Evolutionary conservation across 1,140 invertebrate species (phyloP), one percentile per base, ranked within the genome.

Genomic region (Lerema accius): DNA sequence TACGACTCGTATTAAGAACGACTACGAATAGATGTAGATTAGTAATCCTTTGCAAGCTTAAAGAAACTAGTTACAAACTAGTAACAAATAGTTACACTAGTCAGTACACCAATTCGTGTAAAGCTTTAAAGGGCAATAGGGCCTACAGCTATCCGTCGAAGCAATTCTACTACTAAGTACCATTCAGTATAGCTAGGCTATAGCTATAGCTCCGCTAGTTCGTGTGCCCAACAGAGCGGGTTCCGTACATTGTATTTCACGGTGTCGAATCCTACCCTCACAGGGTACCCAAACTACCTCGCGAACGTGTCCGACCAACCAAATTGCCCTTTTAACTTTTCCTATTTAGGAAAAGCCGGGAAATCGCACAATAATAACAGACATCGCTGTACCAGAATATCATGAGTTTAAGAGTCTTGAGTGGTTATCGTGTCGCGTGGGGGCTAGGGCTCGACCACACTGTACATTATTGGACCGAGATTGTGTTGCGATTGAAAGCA

Each of bases 241-340:
- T n/a, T 26, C 35, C 60, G 19, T 46, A 55, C 23, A 40, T 51
- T 58, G 51, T 59, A 63, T 59, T 60, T 59, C 42, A 63, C 42
- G 28, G 63, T 56, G 60, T 70, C 60, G 37, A 67, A 56, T 58
- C 65, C 43, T 39, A 35, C 65, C 53, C 59, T 19, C 51, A 10
- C 15, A 62, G 45, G 51, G 55, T 42, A 35, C 48, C 42, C 42
- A 55, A 69, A 55, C 64, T 58, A 67, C 69, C 74, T 50, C 37
- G 35, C 63, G 73, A 65, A 86, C 84, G 84, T 86, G 84, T 80
- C 59, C 48, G 51, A 63, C 53, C 32, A 67, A 63, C 73, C 73
- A 83, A 86, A 86, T 82, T 71, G 76, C 73, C 77, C 74, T 71
- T 80, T 86, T 86, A 86, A 86, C 83, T 86, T 86, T 84, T 86